These are phyloP conservation scores for Drosophila mojavensis DNA, from an alignment of 1,140 invertebrate species.

Conservation along the genomic window DNA sequence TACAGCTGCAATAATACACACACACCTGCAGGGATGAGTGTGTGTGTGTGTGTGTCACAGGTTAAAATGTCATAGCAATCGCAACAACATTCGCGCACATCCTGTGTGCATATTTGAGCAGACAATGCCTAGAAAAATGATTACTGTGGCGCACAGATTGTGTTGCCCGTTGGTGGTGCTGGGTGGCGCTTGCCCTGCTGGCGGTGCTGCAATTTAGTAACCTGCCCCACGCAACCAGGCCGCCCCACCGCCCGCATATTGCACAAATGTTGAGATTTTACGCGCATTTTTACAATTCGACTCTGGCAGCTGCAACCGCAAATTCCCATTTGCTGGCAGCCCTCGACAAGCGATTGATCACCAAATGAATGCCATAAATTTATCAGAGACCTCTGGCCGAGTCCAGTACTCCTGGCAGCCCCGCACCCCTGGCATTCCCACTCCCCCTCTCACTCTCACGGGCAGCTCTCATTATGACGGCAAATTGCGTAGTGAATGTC, in stretches of 20 bases:
- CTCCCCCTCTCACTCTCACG: background rate
- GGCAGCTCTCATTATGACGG: constrained; percentile 12
- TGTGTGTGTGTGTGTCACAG: constrained; percentile 16
- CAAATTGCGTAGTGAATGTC: no score
- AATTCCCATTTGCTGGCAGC: constrained; percentile 65
- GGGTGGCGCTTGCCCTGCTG: background rate
- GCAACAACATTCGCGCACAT: constrained; percentile 3
- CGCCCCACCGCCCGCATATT: background rate
- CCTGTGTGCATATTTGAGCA: background rate
- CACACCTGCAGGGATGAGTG: background rate
- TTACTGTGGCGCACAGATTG: background rate
- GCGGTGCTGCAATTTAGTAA: constrained; percentile 13
- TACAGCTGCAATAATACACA: constrained; percentile 34
- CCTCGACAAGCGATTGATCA: constrained; percentile 72
- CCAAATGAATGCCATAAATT: constrained; percentile 75
- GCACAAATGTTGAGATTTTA: constrained; percentile 35
- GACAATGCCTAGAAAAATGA: constrained; percentile 6
- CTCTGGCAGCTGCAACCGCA: constrained; percentile 60
- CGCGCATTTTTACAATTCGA: constrained; percentile 8
- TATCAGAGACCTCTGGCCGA: constrained; percentile 6
- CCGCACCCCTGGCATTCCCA: no score
- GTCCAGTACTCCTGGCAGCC: no score
- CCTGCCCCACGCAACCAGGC: background rate
- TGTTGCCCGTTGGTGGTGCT: no score
- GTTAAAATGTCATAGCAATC: constrained; percentile 32